phyloP scores from a whole-genome alignment of 2,113 vertebrate species.

The Thermophis baileyi region DNA sequence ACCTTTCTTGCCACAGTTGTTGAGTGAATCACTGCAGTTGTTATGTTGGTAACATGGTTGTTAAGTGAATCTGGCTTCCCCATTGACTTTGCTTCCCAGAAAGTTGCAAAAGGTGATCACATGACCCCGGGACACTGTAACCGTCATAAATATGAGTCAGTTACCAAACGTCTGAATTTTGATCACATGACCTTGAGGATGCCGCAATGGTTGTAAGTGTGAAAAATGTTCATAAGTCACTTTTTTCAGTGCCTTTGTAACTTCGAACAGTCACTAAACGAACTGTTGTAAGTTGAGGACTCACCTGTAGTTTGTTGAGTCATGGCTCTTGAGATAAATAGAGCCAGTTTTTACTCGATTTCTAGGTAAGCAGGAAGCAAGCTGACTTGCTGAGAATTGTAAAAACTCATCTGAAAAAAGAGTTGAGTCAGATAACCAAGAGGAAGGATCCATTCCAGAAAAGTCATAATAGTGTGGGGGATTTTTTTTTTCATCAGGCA shows the following conservation, averaged over 20 bases:
- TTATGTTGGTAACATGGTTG: neutral
- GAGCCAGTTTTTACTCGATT: neutral
- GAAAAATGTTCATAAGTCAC: neutral
- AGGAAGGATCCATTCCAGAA: neutral
- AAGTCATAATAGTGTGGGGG: neutral
- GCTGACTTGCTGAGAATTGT: neutral
- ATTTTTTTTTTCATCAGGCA: neutral
- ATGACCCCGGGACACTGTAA: neutral
- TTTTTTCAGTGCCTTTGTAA: neutral
- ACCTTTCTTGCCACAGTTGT: neutral
- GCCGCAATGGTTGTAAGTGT: neutral
- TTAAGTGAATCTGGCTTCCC: neutral
- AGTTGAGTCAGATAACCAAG: neutral
- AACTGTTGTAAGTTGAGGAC: neutral
- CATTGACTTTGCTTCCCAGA: neutral
- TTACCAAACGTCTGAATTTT: neutral
- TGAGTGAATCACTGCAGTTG: neutral
- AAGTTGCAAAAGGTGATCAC: neutral
- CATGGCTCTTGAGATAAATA: neutral
- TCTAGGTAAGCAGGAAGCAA: neutral
- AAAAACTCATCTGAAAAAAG: neutral
- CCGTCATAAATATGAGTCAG: neutral
- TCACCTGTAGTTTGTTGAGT: neutral
- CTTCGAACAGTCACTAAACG: neutral
- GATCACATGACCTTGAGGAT: neutral